phyloP scores from a whole-genome alignment of 2,888 invertebrate species.

The Plagodis pulveraria region DNA sequence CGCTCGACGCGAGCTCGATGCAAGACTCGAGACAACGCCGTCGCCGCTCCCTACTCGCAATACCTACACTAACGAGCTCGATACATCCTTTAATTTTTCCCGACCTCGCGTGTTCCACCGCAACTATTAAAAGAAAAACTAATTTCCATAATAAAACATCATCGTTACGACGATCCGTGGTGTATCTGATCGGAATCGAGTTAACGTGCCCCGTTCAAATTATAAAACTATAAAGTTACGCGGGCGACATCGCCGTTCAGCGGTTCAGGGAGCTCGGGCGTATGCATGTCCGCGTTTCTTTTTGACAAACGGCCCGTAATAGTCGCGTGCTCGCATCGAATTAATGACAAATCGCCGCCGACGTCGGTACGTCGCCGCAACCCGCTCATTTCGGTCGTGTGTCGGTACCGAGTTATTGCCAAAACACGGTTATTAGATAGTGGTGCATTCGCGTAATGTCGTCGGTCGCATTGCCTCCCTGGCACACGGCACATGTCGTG shows the following conservation, averaged over 20 bases:
- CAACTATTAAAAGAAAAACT: slow-evolving; percentile 80
- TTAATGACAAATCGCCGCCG: slow-evolving; percentile 77
- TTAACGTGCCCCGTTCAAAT: slow-evolving; percentile 78
- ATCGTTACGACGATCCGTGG: slow-evolving; percentile 53
- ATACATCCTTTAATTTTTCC: slow-evolving; percentile 65
- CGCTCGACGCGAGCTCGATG: slow-evolving; percentile 32
- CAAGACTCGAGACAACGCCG: slow-evolving; percentile 36
- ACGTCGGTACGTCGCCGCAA: slow-evolving; percentile 72
- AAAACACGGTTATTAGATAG: slow-evolving; percentile 81
- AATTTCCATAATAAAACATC: slow-evolving; percentile 80
- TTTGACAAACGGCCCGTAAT: slow-evolving; percentile 75
- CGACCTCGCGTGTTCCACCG: slow-evolving; percentile 69
- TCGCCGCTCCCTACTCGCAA: slow-evolving; percentile 33
- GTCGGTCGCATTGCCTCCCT: slow-evolving; percentile 54
- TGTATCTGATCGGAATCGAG: slow-evolving; percentile 78
- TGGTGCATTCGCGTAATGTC: slow-evolving; percentile 72
- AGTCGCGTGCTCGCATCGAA: slow-evolving; percentile 78
- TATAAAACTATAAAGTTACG: slow-evolving; percentile 79
- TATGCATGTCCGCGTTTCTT: slow-evolving; percentile 74
- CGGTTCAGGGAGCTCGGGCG: slow-evolving; percentile 40
- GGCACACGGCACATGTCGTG: slow-evolving; percentile 78
- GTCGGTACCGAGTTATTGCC: slow-evolving; percentile 65
- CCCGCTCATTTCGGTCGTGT: slow-evolving; percentile 75
- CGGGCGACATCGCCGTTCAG: slow-evolving; percentile 69
- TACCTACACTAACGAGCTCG: slow-evolving; percentile 63